phyloP scores from a whole-genome alignment of 2,888 invertebrate species.

The Dioctria rufipes region DNA sequence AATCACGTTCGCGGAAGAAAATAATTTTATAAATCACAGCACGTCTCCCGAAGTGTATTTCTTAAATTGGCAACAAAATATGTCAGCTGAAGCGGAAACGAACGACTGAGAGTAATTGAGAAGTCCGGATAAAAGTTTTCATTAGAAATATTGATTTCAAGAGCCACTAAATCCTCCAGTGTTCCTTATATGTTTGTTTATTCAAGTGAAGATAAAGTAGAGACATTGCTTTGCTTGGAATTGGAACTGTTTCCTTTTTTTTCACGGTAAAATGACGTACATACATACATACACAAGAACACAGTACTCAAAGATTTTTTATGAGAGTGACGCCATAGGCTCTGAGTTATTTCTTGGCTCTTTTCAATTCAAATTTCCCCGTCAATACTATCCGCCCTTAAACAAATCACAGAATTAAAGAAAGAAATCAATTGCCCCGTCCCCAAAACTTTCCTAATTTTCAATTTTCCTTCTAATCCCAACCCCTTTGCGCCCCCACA shows the following conservation, averaged over 20 bases:
- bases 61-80: slow-evolving; percentile 58
- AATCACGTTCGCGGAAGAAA: slow-evolving; percentile 52
- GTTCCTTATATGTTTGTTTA: neutral
- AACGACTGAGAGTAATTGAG: slow-evolving; percentile 42
- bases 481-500: slow-evolving; percentile 21
- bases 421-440: slow-evolving; percentile 31
- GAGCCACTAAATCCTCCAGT: slow-evolving; percentile 3
- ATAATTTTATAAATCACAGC: slow-evolving; percentile 58
- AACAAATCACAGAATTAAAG: slow-evolving; percentile 38
- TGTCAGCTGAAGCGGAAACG: slow-evolving; percentile 39
- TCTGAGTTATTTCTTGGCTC: neutral
- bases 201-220: neutral
- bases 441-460: slow-evolving; percentile 54
- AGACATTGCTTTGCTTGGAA: no score
- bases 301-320: no score
- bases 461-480: slow-evolving; percentile 55
- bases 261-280: no score
- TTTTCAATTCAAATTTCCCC: neutral
- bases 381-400: neutral
- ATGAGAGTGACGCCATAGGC: no score
- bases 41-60: slow-evolving; percentile 57
- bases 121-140: slow-evolving; percentile 36
- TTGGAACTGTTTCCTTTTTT: no score
- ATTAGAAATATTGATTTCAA: slow-evolving; percentile 47
- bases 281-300: no score